Percentiles rank a stretch among this genome's conserved stretches.
These are phyloP conservation scores for Bostrychus sinensis DNA, from an alignment of 2,113 vertebrate species.

Conservation along the genomic window DNA sequence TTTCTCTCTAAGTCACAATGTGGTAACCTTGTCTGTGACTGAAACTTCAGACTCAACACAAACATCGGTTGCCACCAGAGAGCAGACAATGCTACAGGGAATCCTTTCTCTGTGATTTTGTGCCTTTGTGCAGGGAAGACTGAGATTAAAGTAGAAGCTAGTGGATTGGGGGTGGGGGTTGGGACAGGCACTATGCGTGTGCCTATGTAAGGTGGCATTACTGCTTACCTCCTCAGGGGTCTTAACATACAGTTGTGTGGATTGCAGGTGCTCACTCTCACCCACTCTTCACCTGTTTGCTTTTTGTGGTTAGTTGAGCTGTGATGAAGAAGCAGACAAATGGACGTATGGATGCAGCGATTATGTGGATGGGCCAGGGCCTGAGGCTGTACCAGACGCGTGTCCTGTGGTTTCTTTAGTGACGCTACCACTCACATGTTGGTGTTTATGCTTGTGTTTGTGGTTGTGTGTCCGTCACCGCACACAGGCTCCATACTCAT, in stretches of 20 bases:
- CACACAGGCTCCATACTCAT: constrained; percentile 27
- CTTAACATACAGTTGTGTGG: constrained; percentile 61
- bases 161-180: constrained; percentile 28
- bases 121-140: constrained; percentile 62
- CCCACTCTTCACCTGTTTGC: constrained; percentile 62
- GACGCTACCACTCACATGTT: constrained; percentile 51
- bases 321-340: constrained; percentile 42
- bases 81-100: constrained; percentile 54
- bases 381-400: constrained; percentile 42
- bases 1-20: constrained; percentile 2
- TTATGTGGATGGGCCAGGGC: constrained; percentile 40
- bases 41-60: constrained; percentile 51
- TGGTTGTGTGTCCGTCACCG: constrained; percentile 41
- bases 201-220: constrained; percentile 51
- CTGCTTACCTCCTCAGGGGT: constrained; percentile 66
- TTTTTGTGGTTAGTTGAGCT: constrained; percentile 61
- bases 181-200: constrained; percentile 27
- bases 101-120: constrained; percentile 61
- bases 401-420: constrained; percentile 68
- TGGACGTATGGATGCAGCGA: constrained; percentile 49
- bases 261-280: constrained; percentile 67
- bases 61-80: constrained; percentile 50
- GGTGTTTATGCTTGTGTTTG: constrained; percentile 58
- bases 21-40: constrained; percentile 10
- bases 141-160: constrained; percentile 59